Conservation (phyloP, 2,113 vertebrate species). For the Psephotus haematonotus region DNA sequence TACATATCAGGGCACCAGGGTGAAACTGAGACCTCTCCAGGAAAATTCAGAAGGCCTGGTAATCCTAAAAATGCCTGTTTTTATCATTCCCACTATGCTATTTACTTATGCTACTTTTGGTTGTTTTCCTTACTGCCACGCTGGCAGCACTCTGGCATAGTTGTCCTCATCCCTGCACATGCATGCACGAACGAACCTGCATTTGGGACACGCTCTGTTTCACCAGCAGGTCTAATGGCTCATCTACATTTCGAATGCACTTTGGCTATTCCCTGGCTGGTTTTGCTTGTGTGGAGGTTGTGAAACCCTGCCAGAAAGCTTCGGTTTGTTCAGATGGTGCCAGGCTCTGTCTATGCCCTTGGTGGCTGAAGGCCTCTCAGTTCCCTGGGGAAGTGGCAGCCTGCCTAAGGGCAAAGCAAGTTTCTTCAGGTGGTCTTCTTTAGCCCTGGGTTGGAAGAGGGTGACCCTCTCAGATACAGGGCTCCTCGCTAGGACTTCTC, state of each 20-base stretch:
- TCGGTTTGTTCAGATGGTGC: not conserved
- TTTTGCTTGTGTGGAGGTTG: not conserved
- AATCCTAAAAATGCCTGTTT: not conserved
- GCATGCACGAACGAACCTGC: accelerated
- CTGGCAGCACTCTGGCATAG: not conserved
- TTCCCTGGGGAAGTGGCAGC: not conserved
- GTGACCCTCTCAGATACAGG: not conserved
- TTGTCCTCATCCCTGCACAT: not conserved
- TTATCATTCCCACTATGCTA: not conserved
- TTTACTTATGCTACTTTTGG: not conserved
- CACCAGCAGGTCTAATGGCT: not conserved
- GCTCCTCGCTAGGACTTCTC: not conserved
- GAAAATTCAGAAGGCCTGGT: not conserved
- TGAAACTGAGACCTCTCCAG: not conserved
- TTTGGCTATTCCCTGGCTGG: not conserved
- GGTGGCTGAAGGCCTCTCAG: not conserved
- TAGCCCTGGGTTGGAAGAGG: not conserved
- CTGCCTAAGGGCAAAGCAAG: not conserved
- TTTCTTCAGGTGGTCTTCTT: not conserved
- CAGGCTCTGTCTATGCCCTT: not conserved
- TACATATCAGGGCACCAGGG: not conserved
- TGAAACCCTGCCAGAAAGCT: not conserved
- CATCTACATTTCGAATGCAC: not conserved
- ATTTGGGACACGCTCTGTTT: not conserved
- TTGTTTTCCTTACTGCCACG: not conserved